These are phyloP conservation scores for Cynopterus sphinx DNA, from an alignment of 2,797 vertebrate species.

Conservation along the genomic window DNA sequence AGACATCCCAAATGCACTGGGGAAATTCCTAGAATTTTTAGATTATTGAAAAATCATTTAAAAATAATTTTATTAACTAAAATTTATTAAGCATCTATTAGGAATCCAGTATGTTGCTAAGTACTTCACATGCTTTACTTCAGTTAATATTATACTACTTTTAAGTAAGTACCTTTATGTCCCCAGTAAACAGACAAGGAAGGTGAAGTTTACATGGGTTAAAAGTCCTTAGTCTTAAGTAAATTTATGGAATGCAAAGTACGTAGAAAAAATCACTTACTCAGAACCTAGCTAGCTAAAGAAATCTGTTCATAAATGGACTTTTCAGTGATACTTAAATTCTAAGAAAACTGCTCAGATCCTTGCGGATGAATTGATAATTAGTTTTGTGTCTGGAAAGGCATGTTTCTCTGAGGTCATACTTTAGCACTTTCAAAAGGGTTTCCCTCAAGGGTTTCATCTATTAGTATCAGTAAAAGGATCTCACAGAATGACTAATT, in stretches of 20 bases:
- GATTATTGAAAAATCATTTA: background rate
- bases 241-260: background rate
- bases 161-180: background rate
- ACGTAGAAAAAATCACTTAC: background rate
- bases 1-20: background rate
- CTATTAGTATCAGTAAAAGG: constrained; percentile 46
- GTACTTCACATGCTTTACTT: background rate
- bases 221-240: background rate
- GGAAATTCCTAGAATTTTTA: background rate
- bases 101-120: background rate
- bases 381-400: constrained; percentile 38
- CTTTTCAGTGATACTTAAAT: background rate
- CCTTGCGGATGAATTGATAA: constrained; percentile 29
- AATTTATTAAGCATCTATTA: background rate
- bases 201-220: background rate
- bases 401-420: constrained; percentile 31
- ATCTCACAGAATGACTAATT: constrained; percentile 61
- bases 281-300: background rate
- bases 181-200: background rate
- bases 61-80: background rate
- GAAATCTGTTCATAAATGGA: background rate
- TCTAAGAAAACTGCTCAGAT: constrained; percentile 50
- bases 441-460: constrained; percentile 33
- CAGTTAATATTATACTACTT: background rate
- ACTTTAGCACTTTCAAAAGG: background rate